A percentile compares a stretch with the other conserved stretches of the same genome.
These are phyloP conservation scores for Ptychobarbus kaznakovi DNA, from an alignment of 2,797 vertebrate genomes.

Conservation along the genomic window DNA sequence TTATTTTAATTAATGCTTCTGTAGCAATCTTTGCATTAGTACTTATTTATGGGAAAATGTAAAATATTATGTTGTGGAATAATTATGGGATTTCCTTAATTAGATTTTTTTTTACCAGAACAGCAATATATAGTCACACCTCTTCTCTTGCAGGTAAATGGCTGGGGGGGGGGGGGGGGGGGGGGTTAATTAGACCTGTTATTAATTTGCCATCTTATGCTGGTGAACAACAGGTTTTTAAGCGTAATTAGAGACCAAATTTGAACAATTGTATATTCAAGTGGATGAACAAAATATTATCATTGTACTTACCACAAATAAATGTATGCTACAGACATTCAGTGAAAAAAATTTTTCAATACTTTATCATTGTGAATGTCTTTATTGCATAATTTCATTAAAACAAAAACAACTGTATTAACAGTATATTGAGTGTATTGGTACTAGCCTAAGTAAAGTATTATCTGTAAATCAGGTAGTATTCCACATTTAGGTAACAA, in stretches of 20 bases:
- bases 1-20: neutral
- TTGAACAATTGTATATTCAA: neutral
- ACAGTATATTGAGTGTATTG: constrained; percentile 66
- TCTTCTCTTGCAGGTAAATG: too few species aligned
- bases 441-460: constrained; percentile 76
- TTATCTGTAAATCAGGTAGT: constrained; percentile 75
- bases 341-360: neutral
- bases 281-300: neutral
- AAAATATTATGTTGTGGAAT: neutral
- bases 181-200: too few species aligned
- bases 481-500: constrained; percentile 69
- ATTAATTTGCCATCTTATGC: neutral
- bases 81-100: too few species aligned
- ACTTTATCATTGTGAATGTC: constrained; percentile 67
- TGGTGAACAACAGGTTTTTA: neutral
- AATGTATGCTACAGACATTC: neutral
- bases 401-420: constrained; percentile 60
- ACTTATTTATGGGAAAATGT: neutral
- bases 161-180: too few species aligned
- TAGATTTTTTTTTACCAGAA: too few species aligned
- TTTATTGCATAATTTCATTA: constrained; percentile 78
- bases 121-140: neutral
- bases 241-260: neutral
- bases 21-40: neutral
- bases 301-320: neutral